Evolutionary conservation across 2,113 vertebrate species (phyloP).

Genomic region (Hypocryptadius cinnamomeus): DNA sequence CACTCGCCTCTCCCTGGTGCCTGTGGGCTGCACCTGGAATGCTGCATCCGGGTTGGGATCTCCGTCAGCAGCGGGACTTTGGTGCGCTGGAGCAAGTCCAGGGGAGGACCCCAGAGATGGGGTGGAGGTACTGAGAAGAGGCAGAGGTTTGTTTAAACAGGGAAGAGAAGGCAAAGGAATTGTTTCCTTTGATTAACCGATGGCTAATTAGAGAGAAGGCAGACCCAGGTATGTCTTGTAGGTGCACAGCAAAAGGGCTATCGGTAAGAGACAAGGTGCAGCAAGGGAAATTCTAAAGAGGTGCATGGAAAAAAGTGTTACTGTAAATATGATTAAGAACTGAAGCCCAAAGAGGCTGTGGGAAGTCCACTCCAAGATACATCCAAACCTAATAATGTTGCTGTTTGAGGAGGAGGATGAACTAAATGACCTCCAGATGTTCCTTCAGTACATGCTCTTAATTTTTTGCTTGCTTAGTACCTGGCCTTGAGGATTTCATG

Average conservation of each 20-base stretch:
- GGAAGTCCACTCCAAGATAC: neutral
- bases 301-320: neutral
- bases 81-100: neutral
- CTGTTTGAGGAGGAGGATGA: neutral
- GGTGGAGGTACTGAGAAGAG: neutral
- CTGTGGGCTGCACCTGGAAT: neutral
- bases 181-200: neutral
- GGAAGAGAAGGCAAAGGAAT: neutral
- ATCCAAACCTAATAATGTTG: neutral
- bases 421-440: conserved; percentile 19
- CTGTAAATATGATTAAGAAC: neutral
- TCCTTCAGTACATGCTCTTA: neutral
- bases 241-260: neutral
- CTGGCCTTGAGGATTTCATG: neutral
- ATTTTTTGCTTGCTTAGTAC: neutral
- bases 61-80: neutral
- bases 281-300: neutral
- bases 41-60: neutral
- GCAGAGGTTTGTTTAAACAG: neutral
- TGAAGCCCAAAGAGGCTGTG: neutral
- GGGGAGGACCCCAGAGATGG: neutral
- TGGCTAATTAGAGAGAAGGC: neutral
- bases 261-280: neutral
- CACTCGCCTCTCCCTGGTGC: neutral
- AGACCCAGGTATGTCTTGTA: neutral